Base-by-base conservation (phyloP, 35 echinoderm and acorn worm species). In the Acanthaster planci region DNA sequence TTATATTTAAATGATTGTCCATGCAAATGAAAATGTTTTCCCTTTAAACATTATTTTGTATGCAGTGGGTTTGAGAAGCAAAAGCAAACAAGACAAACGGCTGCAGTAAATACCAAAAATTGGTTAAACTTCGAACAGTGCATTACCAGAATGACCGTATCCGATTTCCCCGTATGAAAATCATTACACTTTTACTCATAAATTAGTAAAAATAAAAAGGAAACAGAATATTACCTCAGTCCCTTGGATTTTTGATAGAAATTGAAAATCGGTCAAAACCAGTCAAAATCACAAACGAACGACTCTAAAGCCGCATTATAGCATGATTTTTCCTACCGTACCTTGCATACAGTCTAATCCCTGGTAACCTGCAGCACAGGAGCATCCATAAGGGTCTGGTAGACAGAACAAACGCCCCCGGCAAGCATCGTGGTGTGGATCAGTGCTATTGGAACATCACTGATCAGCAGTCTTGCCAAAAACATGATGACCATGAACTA, bases 331-430 rank as follows among this genome's bases (percentile, higher is more conserved):
- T n/a, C 4, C 42, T 47, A 31, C 38, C 53, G 2, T 58, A 93
- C 92, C 81, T 86, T 53, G 57, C 39, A 51, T 40, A 37, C 92
- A 93, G 39, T 89, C 37, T 18, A 81, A 51, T 35, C 76, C 81
- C 80, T 16, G 52, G 40, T 60, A 93, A 9, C 92, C 86, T 21
- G 92, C 72, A 29, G 68, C 86, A 79, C 92, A 93, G 2, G 92
- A 60, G 76, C 92, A 93, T 42, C 92, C 92, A 51, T 85, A 93
- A 22, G 92, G 92, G 38, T 93, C 82, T 39, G 92, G 92, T 30
- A 93, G 76, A 39, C 92, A 93, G 81, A 93, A 89, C 35, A 78
- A 87, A 19, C 29, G 80, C 2, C 82, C 82, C 10, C 35, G 12
- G 55, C 92, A 93, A 9, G 26, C 81, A 30, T 32, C n/a, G 76